Evolutionary conservation across 2,888 invertebrate species (phyloP), one percentile per base, ranked within the genome.

Genomic region (Thymelicus acteon): DNA sequence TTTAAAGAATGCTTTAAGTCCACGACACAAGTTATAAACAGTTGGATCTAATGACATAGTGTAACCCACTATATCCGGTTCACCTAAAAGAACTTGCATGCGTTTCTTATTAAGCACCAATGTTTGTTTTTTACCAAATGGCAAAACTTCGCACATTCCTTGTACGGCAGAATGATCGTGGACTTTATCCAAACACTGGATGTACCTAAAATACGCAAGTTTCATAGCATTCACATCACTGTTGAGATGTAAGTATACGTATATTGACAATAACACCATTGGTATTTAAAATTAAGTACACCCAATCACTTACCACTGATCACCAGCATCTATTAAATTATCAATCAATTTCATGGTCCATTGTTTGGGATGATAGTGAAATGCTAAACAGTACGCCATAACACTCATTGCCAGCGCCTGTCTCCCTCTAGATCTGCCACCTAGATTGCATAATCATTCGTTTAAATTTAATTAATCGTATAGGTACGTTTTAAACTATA

Each of bases 301-400:
- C 19, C 8, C 15, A 67, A 49, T 67, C 39, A 77, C 82, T 31
- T 83, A 95, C 86, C 95, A 92, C 64, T 85, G 83, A 78, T 95
- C 94, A 1, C 95, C 95, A 58, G 93, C 88, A 37, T 94, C 94
- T 5, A 95, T 75, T 31, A 95, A 87, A 73, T 94, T 93, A 76
- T 96, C 96, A 0, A 96, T 81, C 15, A 95, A 93, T 73, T 94
- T 94, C 79, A 94, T 90, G 0, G 93, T 94, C 96, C 96, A 96
- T 67, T 93, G 93, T 70, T 93, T 94, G 0, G 95, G 95, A 74
- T 95, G 95, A 76, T 94, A 94, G 72, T 95, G 88, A 76, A 95
- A 94, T 0, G 95, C 94, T 73, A 93, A 90, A 75, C 95, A 95
- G 76, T 94, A 95, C 0, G 95, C 95, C 82, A 95, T 94, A 0